phyloP scores from a whole-genome alignment of 2,888 invertebrate genomes.

The Cantharis rufa region DNA sequence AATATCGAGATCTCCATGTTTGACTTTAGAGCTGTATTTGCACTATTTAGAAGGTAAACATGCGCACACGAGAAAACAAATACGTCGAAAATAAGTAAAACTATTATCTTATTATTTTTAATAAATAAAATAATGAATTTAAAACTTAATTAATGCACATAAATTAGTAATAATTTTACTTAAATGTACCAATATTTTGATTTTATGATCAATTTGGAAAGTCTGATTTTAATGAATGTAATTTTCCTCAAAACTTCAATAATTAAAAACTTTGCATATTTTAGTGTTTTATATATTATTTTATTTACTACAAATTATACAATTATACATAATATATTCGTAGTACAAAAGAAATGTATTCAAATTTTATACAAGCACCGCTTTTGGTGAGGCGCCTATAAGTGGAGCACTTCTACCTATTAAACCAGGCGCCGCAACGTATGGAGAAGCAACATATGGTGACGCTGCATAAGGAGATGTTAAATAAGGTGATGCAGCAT shows the following conservation, averaged over 20 bases:
- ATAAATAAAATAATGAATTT: too few relatives aligned
- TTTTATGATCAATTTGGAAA: too few relatives aligned
- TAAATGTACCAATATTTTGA: too few relatives aligned
- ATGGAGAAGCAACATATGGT: slow-evolving; percentile 36
- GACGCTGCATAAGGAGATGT: slow-evolving; percentile 40
- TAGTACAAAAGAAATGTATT: neutral
- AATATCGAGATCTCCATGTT: too few relatives aligned
- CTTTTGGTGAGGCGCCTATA: slow-evolving; percentile 41
- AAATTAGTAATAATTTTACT: too few relatives aligned
- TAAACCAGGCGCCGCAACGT: slow-evolving; percentile 13
- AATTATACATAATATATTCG: neutral
- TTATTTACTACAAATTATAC: neutral
- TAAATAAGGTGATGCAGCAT: slow-evolving; percentile 33
- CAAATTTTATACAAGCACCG: slow-evolving; percentile 8
- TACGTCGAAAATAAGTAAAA: too few relatives aligned
- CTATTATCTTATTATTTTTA: too few relatives aligned
- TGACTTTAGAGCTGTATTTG: too few relatives aligned
- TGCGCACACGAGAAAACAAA: too few relatives aligned
- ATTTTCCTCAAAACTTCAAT: neutral
- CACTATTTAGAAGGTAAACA: too few relatives aligned
- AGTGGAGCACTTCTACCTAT: slow-evolving; percentile 16
- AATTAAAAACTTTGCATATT: neutral
- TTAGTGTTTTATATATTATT: neutral
- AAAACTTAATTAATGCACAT: too few relatives aligned
- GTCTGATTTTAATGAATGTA: too few relatives aligned